Evolutionary conservation across 2,797 vertebrate genomes (phyloP), one percentile per base, ranked within the genome.

Genomic region (Lepilemur ruficaudatus): DNA sequence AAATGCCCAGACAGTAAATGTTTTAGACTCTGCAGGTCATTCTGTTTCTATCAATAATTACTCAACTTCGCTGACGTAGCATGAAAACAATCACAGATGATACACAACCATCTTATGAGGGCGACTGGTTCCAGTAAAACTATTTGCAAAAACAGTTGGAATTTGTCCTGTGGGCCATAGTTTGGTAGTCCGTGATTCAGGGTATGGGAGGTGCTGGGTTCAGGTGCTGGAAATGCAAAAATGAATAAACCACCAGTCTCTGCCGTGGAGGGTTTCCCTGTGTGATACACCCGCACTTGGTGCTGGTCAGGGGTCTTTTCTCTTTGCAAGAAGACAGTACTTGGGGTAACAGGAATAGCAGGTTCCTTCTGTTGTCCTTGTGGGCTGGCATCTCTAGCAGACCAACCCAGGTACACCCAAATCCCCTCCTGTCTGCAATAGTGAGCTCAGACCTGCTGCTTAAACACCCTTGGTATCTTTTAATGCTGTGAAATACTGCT

Each of bases 71-170:
- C 11, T 4, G 10, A 8, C 2, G 20, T 2, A 55, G 25, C 7
- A 5, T 50, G 65, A 65, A 72, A 55, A 7, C 15, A 11, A 46
- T 25, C 2, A 3, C 3, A 46, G 73, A 15, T 43, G 9, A 35
- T 4, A 25, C 32, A 48, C n/a, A 28, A 3, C 43, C 0, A 0
- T 8, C 7, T 20, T 3, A 1, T 14, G 20, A 4, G 6, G 4
- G 18, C 25, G 48, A 38, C n/a, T 94, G n/a, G 25, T 41, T 12
- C 43, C 57, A 35, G 0, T 32, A 41, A 70, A 32, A 63, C 6
- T 15, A 18, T 55, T 63, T 18, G 55, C 63, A 35, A 35, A 38
- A 9, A 2, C 35, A 23, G 57, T 17, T 41, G 79, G 73, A 52
- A 14, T 63, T 89, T 79, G 88, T 30, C 43, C 72, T 25, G 12